Evolutionary conservation across 1,140 invertebrate species (phyloP), one percentile per base, ranked within the genome.

Genomic region (Danaus plexippus): DNA sequence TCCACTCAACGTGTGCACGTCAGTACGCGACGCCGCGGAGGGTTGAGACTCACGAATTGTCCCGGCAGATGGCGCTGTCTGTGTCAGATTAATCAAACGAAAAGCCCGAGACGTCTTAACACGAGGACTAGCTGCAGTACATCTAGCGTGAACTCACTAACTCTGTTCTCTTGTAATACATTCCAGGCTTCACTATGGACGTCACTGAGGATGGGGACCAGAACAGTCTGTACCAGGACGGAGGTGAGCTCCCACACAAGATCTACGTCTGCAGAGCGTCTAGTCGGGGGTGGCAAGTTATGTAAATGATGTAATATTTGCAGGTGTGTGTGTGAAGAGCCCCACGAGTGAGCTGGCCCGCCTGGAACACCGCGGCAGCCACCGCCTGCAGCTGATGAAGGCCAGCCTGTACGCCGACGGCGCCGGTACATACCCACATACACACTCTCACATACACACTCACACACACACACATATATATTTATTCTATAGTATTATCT

Each of bases 381-480:
- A 86, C 45, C 77, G 67, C 47, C 88, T 96, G 18, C 95, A 96
- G 71, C 84, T 95, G 7, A 96, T 96, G 94, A 96, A 96, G 77
- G 94, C 94, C 0, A 95, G 93, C 2, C 91, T 96, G 68, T 88
- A 87, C 53, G 76, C 82, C n/a, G 80, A 86, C 40, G 22, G 22
- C 22, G 60, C 64, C 6, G 81, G 79, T 85, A 47, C 18, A 41
- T 43, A 4, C 49, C 11, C 15, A 32, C 42, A 54, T 46, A 47
- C 15, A 32, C 45, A 47, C 7, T 44, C 1, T 11, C 18, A 32
- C 42, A 54, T 42, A 47, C 18, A 32, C 45, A 47, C 10, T 40
- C 1, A n/a, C 15, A 32, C 43, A 15, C 11, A 48, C 1, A 41
- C 43, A 12, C 43, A n/a, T 15, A 15, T 15, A 15, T 15, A 15